Evolutionary conservation across 2,888 invertebrate genomes (phyloP), one percentile per base, ranked within the genome.

Genomic region (Gonocerus acuteangulatus): DNA sequence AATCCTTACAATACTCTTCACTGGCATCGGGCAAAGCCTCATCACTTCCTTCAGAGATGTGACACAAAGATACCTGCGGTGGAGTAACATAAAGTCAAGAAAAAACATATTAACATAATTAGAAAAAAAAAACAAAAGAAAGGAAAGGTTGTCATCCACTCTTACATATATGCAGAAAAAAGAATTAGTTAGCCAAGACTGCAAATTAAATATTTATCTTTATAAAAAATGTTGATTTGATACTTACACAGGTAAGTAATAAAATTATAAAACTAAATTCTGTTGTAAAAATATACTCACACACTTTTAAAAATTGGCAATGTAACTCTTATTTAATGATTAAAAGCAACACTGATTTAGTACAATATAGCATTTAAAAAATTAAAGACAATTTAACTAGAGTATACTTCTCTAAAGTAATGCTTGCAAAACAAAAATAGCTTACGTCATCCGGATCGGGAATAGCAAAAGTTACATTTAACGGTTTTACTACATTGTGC

Each of bases 401-500:
- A 13, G n/a, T 16, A 32, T 21, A 58, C 19, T 19, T 23, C 16
- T 32, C 18, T 47, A 23, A 15, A 9, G 19, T 59, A 59, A 19
- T 22, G n/a, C n/a, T n/a, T n/a, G n/a, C n/a, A n/a, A n/a, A n/a
- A 34, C 7, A 49, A 36, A 36, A 49, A 6, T 27, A 27, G 27
- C 67, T 75, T 77, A 87, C 87, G 80, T 91, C 90, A 66, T 89
- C 85, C 57, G 86, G 80, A 71, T 89, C 87, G 0, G 89, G 88
- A 62, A 93, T 80, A 1, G 92, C 87, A 74, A 94, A 93, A 1
- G 91, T 89, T 1, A 94, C 91, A 71, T 91, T 93, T 66, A 92
- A 80, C 1, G 89, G 89, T 69, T 86, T 86, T 42, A 71, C 64
- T 44, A 68, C 64, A 69, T 86, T 81, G 65, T 86, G 81, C 72